phyloP scores from a whole-genome alignment of 64 coral and sea anemone species.

The Catalaphyllia jardinei region DNA sequence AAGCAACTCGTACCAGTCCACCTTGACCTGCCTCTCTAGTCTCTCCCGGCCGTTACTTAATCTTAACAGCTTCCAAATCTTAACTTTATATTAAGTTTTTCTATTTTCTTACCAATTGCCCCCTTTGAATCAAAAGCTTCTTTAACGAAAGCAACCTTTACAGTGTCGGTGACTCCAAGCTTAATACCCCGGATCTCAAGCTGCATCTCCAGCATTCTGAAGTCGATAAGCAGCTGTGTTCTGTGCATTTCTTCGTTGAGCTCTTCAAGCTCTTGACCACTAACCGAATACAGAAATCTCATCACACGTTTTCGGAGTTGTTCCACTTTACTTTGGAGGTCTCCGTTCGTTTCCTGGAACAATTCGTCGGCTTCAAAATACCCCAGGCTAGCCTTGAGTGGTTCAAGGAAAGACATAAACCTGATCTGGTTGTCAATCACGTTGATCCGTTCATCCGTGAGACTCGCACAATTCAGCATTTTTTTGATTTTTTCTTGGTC shows the following conservation, averaged over 20 bases:
- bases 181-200: not conserved
- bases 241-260: constrained; percentile 59
- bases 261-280: constrained; percentile 59
- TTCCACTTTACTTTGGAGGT: constrained; percentile 21
- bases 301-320: constrained; percentile 26
- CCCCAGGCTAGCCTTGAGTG: not conserved
- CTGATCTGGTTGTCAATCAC: constrained; percentile 59
- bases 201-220: not conserved
- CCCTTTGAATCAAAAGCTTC: not conserved
- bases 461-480: not conserved
- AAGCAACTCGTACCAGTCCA: no score
- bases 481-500: not conserved
- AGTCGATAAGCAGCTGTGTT: not conserved
- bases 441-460: constrained; percentile 14
- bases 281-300: not conserved
- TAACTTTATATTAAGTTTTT: not conserved
- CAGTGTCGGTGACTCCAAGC: not conserved
- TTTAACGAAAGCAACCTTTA: not conserved
- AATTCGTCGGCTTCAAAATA: not conserved
- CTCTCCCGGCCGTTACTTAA: not conserved
- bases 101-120: not conserved
- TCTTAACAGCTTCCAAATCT: not conserved
- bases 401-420: constrained; percentile 10
- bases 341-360: not conserved
- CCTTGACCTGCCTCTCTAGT: no score